Evolutionary conservation across 2,113 vertebrate species (phyloP).

Genomic region (Petromus typicus): DNA sequence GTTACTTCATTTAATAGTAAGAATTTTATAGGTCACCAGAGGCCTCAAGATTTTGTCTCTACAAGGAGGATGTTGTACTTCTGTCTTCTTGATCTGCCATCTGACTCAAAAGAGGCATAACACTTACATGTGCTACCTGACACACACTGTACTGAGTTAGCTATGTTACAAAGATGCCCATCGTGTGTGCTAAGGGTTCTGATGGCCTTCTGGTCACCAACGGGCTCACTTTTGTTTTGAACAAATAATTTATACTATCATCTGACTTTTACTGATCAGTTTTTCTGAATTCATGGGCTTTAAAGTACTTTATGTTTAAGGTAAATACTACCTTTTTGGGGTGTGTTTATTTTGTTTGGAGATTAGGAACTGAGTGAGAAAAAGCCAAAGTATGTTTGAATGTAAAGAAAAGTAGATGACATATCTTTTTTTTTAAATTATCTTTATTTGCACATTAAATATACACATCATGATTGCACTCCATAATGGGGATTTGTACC

Average conservation of each 20-base stretch:
- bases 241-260: neutral
- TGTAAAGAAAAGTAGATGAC: neutral
- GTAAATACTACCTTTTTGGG: neutral
- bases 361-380: neutral
- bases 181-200: neutral
- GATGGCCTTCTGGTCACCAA: neutral
- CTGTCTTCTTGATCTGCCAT: neutral
- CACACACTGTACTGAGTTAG: neutral
- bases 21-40: neutral
- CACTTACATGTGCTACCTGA: neutral
- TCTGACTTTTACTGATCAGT: slow-evolving; percentile 1
- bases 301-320: neutral
- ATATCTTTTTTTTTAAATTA: no score
- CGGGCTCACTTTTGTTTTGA: neutral
- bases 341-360: neutral
- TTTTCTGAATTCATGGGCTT: neutral
- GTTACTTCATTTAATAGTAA: neutral
- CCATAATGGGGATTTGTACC: no score
- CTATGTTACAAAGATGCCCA: neutral
- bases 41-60: neutral
- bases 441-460: no score
- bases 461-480: no score
- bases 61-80: neutral
- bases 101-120: neutral
- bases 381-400: neutral